Percentiles rank a stretch among this genome's conserved stretches.
phyloP scores from a whole-genome alignment of 1,140 invertebrate species.

The Oppia nitens region DNA sequence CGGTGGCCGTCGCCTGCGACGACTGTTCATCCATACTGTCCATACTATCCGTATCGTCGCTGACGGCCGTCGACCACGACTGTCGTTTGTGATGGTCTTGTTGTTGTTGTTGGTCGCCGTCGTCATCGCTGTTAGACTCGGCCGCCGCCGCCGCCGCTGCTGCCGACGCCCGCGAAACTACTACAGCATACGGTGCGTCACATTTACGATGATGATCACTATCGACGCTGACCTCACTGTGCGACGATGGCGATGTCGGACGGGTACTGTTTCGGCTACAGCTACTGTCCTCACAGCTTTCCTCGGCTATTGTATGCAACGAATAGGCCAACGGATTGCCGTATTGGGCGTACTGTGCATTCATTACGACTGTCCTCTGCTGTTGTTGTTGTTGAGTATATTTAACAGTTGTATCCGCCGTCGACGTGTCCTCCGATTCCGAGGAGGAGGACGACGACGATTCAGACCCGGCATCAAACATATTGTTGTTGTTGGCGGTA shows the following conservation, averaged over 20 bases:
- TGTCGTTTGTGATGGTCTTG: background rate
- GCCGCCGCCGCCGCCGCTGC: too few relatives aligned
- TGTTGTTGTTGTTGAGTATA: background rate
- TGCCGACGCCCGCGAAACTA: too few relatives aligned
- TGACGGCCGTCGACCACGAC: background rate
- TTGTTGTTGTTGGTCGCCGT: background rate
- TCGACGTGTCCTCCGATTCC: conserved; percentile 28
- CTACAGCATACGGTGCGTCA: too few relatives aligned
- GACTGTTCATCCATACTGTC: background rate
- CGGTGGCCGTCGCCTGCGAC: too few relatives aligned
- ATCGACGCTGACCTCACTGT: too few relatives aligned
- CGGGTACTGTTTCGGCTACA: conserved; percentile 36
- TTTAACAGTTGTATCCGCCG: conserved; percentile 27
- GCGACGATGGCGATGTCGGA: conserved; percentile 15
- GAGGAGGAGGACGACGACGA: conserved; percentile 24
- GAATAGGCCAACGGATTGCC: conserved; percentile 40
- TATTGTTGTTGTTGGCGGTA: too few relatives aligned
- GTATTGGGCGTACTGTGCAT: too few relatives aligned
- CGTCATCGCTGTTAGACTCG: too few relatives aligned
- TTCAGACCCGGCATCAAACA: conserved; percentile 14
- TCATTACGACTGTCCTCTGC: too few relatives aligned
- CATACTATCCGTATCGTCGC: background rate
- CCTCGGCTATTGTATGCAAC: conserved; percentile 78
- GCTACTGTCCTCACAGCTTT: conserved; percentile 65
- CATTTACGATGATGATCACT: too few relatives aligned